phyloP scores from a whole-genome alignment of 35 echinoderm and acorn worm genomes.

The Lytechinus variegatus region DNA sequence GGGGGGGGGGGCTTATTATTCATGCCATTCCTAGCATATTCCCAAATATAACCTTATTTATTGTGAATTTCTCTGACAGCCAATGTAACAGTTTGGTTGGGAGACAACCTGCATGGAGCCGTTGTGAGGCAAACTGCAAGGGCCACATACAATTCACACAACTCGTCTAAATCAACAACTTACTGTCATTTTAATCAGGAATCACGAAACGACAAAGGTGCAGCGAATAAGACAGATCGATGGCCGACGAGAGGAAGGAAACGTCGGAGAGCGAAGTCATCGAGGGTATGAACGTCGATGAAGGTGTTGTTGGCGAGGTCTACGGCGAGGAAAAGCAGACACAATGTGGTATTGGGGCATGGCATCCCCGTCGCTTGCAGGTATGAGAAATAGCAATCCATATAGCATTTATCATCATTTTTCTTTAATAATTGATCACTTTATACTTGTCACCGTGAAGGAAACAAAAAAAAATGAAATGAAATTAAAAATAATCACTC shows the following conservation, averaged over 20 bases:
- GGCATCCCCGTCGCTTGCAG: slow-evolving; percentile 26
- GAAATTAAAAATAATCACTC: background rate
- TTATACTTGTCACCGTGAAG: too few species aligned
- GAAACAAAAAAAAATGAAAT: background rate
- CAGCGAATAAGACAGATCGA: background rate
- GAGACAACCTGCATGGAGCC: background rate
- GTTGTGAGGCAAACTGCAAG: background rate
- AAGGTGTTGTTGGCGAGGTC: background rate
- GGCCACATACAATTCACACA: background rate
- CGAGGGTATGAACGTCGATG: background rate
- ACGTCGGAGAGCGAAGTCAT: background rate
- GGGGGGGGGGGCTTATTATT: too few species aligned
- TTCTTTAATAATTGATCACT: too few species aligned
- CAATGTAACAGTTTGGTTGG: background rate
- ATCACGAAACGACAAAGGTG: background rate
- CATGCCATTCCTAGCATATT: too few species aligned
- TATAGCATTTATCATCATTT: too few species aligned
- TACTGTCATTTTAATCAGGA: background rate
- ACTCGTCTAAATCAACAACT: background rate
- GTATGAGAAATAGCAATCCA: background rate
- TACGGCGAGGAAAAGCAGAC: background rate
- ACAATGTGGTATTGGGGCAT: background rate
- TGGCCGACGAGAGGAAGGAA: background rate
- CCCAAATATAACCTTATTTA: background rate
- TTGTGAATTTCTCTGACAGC: background rate